phyloP scores from a whole-genome alignment of 1,140 invertebrate genomes.

The Drosophila navojoa region DNA sequence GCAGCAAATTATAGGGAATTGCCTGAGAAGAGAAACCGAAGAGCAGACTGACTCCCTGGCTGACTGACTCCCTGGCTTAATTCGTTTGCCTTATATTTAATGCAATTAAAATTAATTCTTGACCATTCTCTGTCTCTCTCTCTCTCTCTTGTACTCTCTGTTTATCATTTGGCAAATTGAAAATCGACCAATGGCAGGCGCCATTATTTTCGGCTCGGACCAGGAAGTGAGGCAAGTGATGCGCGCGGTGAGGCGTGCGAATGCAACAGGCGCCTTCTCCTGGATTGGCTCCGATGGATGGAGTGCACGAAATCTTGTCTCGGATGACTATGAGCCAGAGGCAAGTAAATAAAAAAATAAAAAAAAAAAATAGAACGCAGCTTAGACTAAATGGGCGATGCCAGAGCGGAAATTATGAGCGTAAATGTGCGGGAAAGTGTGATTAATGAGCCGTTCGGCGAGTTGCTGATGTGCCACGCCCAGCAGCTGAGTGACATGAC shows the following conservation, averaged over 20 bases:
- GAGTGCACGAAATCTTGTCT: constrained; percentile 94
- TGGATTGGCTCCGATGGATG: constrained; percentile 98
- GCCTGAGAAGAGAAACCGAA: not conserved
- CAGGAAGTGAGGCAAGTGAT: constrained; percentile 98
- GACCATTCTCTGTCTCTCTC: not conserved
- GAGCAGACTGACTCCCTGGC: not conserved
- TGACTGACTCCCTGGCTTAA: not conserved
- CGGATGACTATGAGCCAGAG: constrained; percentile 93
- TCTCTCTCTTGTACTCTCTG: not conserved
- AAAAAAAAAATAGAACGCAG: constrained; percentile 32
- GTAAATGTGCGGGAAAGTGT: constrained; percentile 67
- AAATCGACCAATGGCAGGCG: constrained; percentile 87
- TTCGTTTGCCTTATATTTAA: constrained; percentile 26
- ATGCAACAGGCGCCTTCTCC: constrained; percentile 95
- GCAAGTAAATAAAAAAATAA: constrained; percentile 71
- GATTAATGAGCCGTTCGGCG: constrained; percentile 62
- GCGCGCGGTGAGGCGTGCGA: constrained; percentile 93
- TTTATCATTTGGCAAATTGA: constrained; percentile 8
- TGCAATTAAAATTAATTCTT: constrained; percentile 53
- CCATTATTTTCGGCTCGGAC: constrained; percentile 97
- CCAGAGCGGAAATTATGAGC: constrained; percentile 61
- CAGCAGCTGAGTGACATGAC: constrained; percentile 43
- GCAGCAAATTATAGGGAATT: constrained; percentile 10
- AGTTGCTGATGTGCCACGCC: constrained; percentile 42
- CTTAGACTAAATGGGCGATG: constrained; percentile 15